Evolutionary conservation across 2,797 vertebrate species (phyloP), one percentile per base, ranked within the genome.

Genomic region (Setipinna tenuifilis): DNA sequence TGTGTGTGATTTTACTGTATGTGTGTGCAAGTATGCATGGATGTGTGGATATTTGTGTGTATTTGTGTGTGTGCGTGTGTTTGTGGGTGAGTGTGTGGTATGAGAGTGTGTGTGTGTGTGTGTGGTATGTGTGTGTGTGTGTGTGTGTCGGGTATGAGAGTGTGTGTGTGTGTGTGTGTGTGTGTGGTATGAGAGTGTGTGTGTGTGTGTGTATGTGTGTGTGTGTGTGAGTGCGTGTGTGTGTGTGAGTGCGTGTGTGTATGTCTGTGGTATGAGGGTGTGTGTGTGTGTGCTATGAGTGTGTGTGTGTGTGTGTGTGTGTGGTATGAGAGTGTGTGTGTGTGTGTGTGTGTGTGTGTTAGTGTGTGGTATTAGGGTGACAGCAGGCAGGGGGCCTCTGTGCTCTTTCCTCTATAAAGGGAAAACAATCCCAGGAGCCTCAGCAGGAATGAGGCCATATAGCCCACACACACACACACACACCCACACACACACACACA

Each of bases 401-500:
- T 62, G 58, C 83, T 81, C 57, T 68, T 68, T 57, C 28, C 46
- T 84, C 86, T 89, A 88, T 90, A 80, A 86, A 85, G 85, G 85
- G 87, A 84, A 87, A 88, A 82, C 86, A 68, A 84, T 90, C 82
- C 86, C 78, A 86, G 83, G 78, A 82, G 65, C 83, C 81, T 25
- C 62, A 65, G 62, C 62, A 65, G 62, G 62, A 65, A 65, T 65
- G 23, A 65, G 62, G 62, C 23, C 62, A 65, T 10, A 41, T 5
- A 54, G 6, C 35, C 2, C 35, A 41, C 35, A 41, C 35, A 41
- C 35, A 41, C 35, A 54, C 10, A 54, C 50, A 54, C 10, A 54
- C 50, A 54, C 1, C 10, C 1, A 10, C 1, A 54, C 1, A 54
- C 10, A 54, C 10, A 54, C 10, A 54, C 1, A 54, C 6, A 54